Percentiles rank a stretch among this genome's conserved stretches.
Conservation (phyloP, 1,140 invertebrate genomes). For the Zaprionus taronus region DNA sequence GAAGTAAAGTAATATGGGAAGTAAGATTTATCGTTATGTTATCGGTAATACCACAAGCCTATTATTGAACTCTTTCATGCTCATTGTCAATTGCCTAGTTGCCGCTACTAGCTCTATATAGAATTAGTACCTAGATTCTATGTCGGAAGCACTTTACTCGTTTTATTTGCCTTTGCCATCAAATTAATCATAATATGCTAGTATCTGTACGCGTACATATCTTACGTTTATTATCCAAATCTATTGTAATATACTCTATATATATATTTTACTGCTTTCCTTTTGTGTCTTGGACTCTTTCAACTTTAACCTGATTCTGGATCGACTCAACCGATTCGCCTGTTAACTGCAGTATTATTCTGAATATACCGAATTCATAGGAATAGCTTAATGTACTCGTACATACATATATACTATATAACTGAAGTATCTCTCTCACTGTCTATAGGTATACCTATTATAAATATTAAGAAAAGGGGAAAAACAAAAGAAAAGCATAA, state of each 20-base stretch:
- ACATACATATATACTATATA: not conserved
- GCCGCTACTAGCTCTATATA: constrained; percentile 44
- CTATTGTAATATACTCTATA: constrained; percentile 3
- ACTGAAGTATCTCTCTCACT: not conserved
- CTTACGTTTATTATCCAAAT: constrained; percentile 9
- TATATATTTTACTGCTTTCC: constrained; percentile 29
- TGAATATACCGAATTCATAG: constrained; percentile 38
- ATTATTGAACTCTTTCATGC: constrained; percentile 40
- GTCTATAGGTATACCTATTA: not conserved
- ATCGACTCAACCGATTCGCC: constrained; percentile 37
- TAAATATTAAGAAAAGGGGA: not conserved
- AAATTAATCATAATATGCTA: constrained; percentile 43
- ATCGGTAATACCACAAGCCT: constrained; percentile 13
- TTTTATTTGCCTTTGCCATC: constrained; percentile 77
- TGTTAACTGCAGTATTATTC: constrained; percentile 67
- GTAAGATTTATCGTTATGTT: not conserved
- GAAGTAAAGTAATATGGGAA: not conserved
- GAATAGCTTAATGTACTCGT: constrained; percentile 10
- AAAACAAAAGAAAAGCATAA: constrained; percentile 27
- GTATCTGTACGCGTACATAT: constrained; percentile 3
- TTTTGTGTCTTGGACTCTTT: constrained; percentile 15
- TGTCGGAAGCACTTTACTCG: constrained; percentile 77
- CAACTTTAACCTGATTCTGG: constrained; percentile 62
- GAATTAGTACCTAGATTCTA: constrained; percentile 63
- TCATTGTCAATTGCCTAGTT: constrained; percentile 34